Evolutionary conservation across 2,113 vertebrate genomes (phyloP), one percentile per base, ranked within the genome.

Genomic region (Mionectes macconnelli): DNA sequence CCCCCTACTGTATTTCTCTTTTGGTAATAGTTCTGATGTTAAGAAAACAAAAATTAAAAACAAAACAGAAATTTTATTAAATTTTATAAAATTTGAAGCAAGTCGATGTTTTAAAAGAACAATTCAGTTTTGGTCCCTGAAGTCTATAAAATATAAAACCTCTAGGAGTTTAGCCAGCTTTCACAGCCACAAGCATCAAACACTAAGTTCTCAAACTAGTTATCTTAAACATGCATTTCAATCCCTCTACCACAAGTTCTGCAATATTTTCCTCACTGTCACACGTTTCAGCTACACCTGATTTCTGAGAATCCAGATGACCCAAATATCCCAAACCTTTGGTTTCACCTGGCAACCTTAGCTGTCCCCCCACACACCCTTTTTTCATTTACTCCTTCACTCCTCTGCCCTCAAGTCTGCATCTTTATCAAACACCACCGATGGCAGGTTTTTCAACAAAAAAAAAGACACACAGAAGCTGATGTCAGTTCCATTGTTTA

Each of bases 391-490:
- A 67, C 7, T 28, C 17, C 22, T 56, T 77, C 37, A 28, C 28
- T 81, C 27, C 42, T 81, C 50, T 86, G 15, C 31, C 42, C 81
- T 80, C 35, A 89, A 57, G 24, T 59, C 77, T 35, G n/a, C 42
- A 64, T 50, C 70, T 90, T 90, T 89, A 81, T 24, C 42, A 31
- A 80, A 44, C 25, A 66, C 10, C 55, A 64, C 1, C 9, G 31
- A 72, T 14, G 64, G 28, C 18, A 72, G 5, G 7, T 40, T 28
- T 44, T 63, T 64, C 55, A 33, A 68, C 40, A 28, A n/a, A 96
- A 96, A 94, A 59, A 90, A 37, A 90, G 76, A 96, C 90, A 84
- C 96, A 64, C 39, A 92, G 59, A 89, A 81, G 37, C 76, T 82
- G 52, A 84, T 60, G 23, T 94, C 75, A 56, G 37, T 84, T 92